phyloP scores from a whole-genome alignment of 1,140 invertebrate species.

The Ruditapes philippinarum region DNA sequence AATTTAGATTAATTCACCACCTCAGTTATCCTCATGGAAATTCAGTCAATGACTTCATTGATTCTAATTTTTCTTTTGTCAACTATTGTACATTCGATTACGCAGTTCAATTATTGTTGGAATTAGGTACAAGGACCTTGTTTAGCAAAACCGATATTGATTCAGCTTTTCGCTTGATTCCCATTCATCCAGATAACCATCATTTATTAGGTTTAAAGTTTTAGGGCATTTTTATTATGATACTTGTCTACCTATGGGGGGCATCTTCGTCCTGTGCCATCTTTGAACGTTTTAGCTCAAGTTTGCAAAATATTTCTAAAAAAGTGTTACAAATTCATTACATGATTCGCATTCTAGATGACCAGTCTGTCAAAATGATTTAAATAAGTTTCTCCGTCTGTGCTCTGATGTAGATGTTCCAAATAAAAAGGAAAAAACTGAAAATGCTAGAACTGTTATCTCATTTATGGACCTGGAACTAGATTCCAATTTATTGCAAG shows the following conservation, averaged over 20 bases:
- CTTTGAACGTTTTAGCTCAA: slow-evolving; percentile 61
- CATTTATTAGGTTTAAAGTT: slow-evolving; percentile 45
- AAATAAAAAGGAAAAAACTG: slow-evolving; percentile 51
- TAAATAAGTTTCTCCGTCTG: neutral
- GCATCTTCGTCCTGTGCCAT: slow-evolving; percentile 28
- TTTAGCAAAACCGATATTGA: slow-evolving; percentile 31
- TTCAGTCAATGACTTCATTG: slow-evolving; percentile 33
- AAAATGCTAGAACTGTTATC: slow-evolving; percentile 1
- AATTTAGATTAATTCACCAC: slow-evolving; percentile 38
- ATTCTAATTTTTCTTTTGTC: neutral
- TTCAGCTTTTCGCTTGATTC: slow-evolving; percentile 5
- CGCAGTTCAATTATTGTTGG: neutral
- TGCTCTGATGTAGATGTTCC: slow-evolving; percentile 17
- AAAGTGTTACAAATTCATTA: neutral
- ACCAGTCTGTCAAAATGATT: slow-evolving; percentile 1
- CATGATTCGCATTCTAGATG: slow-evolving; percentile 58
- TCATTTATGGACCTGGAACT: slow-evolving; percentile 55
- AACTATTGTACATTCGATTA: neutral
- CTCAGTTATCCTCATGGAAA: neutral
- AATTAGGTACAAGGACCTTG: slow-evolving; percentile 1
- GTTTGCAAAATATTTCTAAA: slow-evolving; percentile 41
- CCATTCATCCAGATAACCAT: slow-evolving; percentile 11
- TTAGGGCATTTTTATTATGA: neutral
- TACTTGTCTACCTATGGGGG: slow-evolving; percentile 25
- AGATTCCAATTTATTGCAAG: slow-evolving; percentile 49